Conservation (phyloP, 2,888 invertebrate genomes). For the Tinea trinotella region DNA sequence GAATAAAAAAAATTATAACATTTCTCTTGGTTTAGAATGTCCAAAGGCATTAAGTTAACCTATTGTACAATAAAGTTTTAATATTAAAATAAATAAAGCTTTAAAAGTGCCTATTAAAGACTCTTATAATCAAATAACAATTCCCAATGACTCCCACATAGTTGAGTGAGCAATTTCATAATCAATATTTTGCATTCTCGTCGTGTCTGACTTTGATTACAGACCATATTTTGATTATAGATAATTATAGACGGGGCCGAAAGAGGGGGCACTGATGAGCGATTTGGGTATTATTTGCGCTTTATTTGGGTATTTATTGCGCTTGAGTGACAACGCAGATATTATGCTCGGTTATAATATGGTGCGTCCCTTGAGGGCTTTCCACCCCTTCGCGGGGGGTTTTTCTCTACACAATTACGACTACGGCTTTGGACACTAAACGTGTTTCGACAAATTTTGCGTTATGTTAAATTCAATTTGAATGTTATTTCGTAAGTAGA, state of each 20-base stretch:
- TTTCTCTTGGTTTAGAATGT: too few relatives aligned
- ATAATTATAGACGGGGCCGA: conserved; percentile 65
- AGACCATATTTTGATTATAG: conserved; percentile 38
- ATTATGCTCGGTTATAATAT: conserved; percentile 55
- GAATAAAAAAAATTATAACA: too few relatives aligned
- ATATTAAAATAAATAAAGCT: too few relatives aligned
- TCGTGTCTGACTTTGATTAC: conserved; percentile 41
- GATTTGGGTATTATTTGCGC: conserved; percentile 79
- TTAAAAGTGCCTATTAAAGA: too few relatives aligned
- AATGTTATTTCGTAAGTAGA: not conserved
- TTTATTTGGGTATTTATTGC: conserved; percentile 77
- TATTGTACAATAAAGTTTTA: too few relatives aligned
- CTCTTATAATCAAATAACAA: too few relatives aligned
- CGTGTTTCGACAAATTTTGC: not conserved
- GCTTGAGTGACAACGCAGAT: conserved; percentile 71
- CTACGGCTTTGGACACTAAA: not conserved
- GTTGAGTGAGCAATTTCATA: conserved; percentile 18
- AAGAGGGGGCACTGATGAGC: conserved; percentile 59
- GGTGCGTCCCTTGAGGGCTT: conserved; percentile 49
- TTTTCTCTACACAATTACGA: not conserved
- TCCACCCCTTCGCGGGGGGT: conserved; percentile 34
- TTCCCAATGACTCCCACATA: not conserved
- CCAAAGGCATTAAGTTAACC: too few relatives aligned
- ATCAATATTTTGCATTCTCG: conserved; percentile 19
- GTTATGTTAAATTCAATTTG: not conserved